These are phyloP conservation scores for Conopomorpha cramerella DNA, from an alignment of 1,140 invertebrate genomes.

Conservation along the genomic window DNA sequence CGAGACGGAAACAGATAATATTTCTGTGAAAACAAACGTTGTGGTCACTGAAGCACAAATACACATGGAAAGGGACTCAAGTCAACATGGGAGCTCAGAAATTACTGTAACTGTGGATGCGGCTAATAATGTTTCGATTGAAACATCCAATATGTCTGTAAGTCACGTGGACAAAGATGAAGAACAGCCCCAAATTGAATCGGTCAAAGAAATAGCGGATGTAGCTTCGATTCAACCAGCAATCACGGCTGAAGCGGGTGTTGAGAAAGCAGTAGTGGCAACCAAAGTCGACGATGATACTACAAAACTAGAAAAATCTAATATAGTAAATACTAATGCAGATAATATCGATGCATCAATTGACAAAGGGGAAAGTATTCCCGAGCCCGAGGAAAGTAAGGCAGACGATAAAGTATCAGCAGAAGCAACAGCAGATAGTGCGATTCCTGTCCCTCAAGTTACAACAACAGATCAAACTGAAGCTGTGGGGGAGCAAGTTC, in stretches of 20 bases:
- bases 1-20: conserved; percentile 52
- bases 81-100: conserved; percentile 38
- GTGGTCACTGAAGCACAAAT: conserved; percentile 58
- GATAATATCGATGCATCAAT: too few relatives aligned
- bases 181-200: conserved; percentile 1
- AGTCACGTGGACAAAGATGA: conserved; percentile 26
- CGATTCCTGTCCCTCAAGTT: too few relatives aligned
- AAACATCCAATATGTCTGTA: conserved; percentile 27
- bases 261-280: too few relatives aligned
- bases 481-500: conserved; percentile 11
- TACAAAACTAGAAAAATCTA: not conserved
- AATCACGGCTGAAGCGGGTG: too few relatives aligned
- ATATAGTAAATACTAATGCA: not conserved
- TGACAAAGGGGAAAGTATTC: too few relatives aligned
- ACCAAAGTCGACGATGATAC: too few relatives aligned
- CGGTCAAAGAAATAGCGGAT: too few relatives aligned
- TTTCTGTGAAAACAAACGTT: conserved; percentile 52
- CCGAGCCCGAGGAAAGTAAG: too few relatives aligned
- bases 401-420: conserved; percentile 11
- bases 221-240: too few relatives aligned
- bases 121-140: conserved; percentile 38
- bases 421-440: conserved; percentile 6
- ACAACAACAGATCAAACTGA: not conserved
- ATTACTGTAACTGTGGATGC: conserved; percentile 39
- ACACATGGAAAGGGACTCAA: conserved; percentile 47